These are phyloP conservation scores for Drosophila neocordata DNA, from an alignment of 1,140 invertebrate genomes.

Conservation along the genomic window DNA sequence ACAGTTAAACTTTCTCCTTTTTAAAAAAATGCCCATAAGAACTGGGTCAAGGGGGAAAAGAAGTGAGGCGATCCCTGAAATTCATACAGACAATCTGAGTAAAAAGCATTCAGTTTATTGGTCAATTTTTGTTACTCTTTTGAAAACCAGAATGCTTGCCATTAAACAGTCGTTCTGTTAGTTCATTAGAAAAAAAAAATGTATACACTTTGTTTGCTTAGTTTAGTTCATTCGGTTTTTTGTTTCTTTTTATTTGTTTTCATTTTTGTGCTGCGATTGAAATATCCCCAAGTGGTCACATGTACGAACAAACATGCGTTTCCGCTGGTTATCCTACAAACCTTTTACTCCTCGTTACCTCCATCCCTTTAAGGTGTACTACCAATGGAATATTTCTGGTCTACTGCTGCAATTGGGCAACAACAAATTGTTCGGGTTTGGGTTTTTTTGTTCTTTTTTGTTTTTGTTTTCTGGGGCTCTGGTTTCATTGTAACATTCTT, in stretches of 20 bases:
- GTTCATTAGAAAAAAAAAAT: neutral
- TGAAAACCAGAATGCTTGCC: neutral
- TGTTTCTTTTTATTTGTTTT: neutral
- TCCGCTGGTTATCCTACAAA: constrained; percentile 6
- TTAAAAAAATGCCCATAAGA: too few species aligned
- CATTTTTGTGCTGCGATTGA: constrained; percentile 12
- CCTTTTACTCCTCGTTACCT: neutral
- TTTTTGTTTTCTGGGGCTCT: neutral
- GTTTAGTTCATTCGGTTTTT: constrained; percentile 8
- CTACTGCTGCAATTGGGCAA: constrained; percentile 42
- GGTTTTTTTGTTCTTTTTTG: neutral
- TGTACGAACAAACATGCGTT: constrained; percentile 27
- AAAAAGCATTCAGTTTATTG: neutral
- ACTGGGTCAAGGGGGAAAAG: too few species aligned
- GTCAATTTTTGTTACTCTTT: neutral
- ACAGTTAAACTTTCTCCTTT: too few species aligned
- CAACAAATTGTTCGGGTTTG: constrained; percentile 36
- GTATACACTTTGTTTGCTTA: constrained; percentile 18
- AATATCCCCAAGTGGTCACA: constrained; percentile 23
- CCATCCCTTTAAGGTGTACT: neutral
- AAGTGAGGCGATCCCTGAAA: too few species aligned
- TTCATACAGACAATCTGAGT: neutral
- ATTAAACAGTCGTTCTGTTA: neutral
- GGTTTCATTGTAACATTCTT: constrained; percentile 47
- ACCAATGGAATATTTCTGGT: constrained; percentile 9